Conservation (phyloP, 2,113 vertebrate genomes). For the Austrofundulus limnaeus region DNA sequence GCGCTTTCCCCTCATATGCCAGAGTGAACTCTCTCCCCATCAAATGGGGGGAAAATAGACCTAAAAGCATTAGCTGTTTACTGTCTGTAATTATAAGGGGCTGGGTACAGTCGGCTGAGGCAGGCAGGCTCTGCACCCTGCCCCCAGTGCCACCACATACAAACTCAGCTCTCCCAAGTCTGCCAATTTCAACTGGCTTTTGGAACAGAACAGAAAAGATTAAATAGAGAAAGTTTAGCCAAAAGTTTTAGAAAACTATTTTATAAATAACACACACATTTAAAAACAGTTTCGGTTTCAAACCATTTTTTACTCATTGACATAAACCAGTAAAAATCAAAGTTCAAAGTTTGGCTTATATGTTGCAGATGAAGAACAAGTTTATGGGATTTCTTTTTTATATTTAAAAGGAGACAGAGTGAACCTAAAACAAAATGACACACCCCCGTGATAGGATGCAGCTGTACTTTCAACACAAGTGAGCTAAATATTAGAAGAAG, state of each 20-base stretch:
- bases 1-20: constrained; percentile 49
- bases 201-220: constrained; percentile 42
- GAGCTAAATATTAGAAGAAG: constrained; percentile 2
- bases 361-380: constrained; percentile 16
- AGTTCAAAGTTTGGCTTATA: constrained; percentile 5
- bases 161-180: constrained; percentile 52
- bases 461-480: background rate
- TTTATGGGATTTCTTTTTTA: background rate
- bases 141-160: constrained; percentile 68
- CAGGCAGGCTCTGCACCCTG: constrained; percentile 61
- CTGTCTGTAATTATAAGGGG: constrained; percentile 81
- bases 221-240: background rate
- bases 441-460: background rate
- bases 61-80: constrained; percentile 72
- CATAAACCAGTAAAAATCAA: background rate
- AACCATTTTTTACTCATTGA: constrained; percentile 1
- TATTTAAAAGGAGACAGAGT: no score
- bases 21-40: constrained; percentile 65
- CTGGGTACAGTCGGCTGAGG: constrained; percentile 65
- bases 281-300: background rate
- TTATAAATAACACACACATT: background rate
- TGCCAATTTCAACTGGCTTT: constrained; percentile 51
- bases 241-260: no score
- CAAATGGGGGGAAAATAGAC: constrained; percentile 66
- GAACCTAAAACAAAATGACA: no score